Conservation (phyloP, 2,888 invertebrate genomes). For the Trypoxylon attenuatum region DNA sequence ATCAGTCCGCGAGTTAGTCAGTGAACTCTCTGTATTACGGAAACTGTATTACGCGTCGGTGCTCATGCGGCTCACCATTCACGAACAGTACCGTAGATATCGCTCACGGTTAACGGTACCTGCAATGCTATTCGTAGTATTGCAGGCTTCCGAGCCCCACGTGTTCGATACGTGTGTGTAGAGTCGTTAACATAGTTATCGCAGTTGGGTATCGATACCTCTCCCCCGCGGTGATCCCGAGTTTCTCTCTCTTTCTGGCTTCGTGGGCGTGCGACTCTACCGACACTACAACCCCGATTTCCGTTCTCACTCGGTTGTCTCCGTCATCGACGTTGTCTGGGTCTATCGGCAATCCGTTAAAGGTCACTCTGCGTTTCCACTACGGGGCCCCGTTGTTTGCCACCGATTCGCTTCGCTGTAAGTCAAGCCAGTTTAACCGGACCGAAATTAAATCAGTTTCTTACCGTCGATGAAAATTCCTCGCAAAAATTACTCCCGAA, state of each 20-base stretch:
- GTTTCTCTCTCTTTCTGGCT: neutral
- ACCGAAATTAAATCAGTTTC: no score
- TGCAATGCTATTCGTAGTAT: conserved; percentile 38
- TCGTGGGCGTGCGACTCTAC: neutral
- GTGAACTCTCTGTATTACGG: neutral
- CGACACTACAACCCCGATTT: neutral
- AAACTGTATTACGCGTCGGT: neutral
- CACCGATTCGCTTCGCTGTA: neutral
- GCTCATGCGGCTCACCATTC: conserved; percentile 8
- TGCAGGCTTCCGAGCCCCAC: conserved; percentile 17
- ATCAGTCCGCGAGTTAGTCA: conserved; percentile 2
- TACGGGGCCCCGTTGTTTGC: neutral
- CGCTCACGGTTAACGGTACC: conserved; percentile 43
- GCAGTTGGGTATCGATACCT: conserved; percentile 33
- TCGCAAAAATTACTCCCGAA: no score
- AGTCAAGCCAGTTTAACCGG: no score
- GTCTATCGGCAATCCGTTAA: neutral
- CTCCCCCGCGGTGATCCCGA: neutral
- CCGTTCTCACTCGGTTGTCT: neutral
- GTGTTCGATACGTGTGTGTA: conserved; percentile 34
- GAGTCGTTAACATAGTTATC: conserved; percentile 47
- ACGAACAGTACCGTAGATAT: conserved; percentile 31
- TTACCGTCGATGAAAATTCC: no score
- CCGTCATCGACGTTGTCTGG: no score
- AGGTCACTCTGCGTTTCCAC: neutral